These are phyloP conservation scores for Rhaphigaster nebulosa DNA, from an alignment of 2,888 invertebrate species.

Conservation along the genomic window DNA sequence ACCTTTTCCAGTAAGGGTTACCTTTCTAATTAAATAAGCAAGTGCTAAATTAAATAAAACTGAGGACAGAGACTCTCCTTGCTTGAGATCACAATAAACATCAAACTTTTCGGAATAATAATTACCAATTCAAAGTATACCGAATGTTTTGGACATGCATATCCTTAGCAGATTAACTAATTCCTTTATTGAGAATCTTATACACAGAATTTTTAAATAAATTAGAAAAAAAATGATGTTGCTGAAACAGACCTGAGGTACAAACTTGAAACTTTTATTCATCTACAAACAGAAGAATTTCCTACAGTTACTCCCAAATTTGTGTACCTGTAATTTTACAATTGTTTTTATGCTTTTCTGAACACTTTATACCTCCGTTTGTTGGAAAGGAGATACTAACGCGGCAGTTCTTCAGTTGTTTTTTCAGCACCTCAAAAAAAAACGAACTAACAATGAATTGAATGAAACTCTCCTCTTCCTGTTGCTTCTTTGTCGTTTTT, in stretches of 20 bases:
- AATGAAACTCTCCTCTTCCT: not conserved
- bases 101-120: no score
- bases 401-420: not conserved
- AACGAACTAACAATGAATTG: not conserved
- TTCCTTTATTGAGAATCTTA: no score
- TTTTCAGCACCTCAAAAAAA: not conserved
- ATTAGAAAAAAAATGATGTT: no score
- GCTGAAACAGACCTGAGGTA: not conserved
- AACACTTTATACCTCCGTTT: not conserved
- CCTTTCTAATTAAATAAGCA: no score
- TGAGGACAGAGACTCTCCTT: no score
- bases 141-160: no score
- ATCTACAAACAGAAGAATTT: not conserved
- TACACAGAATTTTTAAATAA: no score
- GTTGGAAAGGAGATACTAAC: not conserved
- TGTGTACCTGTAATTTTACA: not conserved
- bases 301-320: not conserved
- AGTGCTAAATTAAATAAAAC: no score
- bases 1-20: no score
- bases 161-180: no score
- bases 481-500: constrained; percentile 25
- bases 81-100: no score
- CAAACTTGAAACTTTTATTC: not conserved
- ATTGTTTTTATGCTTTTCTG: not conserved
- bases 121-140: no score